phyloP scores from a whole-genome alignment of 2,113 vertebrate species.

The Megalops atlanticus region DNA sequence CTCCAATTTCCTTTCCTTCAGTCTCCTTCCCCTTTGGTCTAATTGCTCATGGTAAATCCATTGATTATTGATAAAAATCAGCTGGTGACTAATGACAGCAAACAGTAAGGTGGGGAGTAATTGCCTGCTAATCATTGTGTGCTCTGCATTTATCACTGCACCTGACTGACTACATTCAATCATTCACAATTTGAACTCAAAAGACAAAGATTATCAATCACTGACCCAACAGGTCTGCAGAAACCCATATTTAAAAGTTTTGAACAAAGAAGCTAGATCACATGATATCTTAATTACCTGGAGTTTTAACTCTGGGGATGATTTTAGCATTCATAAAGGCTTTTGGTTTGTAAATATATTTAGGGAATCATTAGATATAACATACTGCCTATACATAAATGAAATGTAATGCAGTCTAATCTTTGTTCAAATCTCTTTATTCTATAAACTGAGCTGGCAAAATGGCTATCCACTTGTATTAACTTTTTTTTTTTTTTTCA shows the following conservation, averaged over 20 bases:
- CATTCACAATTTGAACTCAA: background rate
- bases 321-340: background rate
- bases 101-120: slow-evolving; percentile 44
- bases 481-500: no score
- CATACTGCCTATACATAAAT: no score
- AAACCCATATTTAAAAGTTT: background rate
- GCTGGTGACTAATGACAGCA: slow-evolving; percentile 65
- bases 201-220: slow-evolving; percentile 11
- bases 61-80: slow-evolving; percentile 68
- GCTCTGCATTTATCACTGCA: slow-evolving; percentile 18
- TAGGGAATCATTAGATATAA: background rate
- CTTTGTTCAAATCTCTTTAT: no score
- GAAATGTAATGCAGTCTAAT: no score
- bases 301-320: background rate
- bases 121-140: slow-evolving; percentile 57
- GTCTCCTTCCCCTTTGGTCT: slow-evolving; percentile 34
- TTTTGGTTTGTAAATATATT: background rate
- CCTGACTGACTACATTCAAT: background rate
- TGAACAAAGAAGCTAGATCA: background rate
- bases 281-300: background rate
- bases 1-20: background rate
- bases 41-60: slow-evolving; percentile 64
- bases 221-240: background rate
- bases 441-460: no score
- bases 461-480: no score